Evolutionary conservation across 2,888 invertebrate genomes (phyloP).

Genomic region (Xiphydria camelus): DNA sequence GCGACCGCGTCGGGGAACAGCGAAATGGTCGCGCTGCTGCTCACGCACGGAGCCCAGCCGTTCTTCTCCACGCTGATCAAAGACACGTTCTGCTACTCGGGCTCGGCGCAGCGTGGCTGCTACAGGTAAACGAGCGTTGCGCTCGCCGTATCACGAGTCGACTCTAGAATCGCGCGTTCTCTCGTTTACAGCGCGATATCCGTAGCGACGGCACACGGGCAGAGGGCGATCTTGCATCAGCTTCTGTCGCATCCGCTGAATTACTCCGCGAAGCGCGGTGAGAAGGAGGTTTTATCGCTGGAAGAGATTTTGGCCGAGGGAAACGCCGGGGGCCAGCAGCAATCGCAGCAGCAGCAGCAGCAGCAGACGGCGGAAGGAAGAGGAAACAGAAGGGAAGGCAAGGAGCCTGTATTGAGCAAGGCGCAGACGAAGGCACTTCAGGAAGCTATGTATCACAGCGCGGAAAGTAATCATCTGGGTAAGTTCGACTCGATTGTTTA

Average conservation of each 20-base stretch:
- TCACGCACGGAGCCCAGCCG: slow-evolving; percentile 86
- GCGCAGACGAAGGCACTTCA: slow-evolving; percentile 82
- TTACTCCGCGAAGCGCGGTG: slow-evolving; percentile 61
- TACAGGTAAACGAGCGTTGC: slow-evolving; percentile 69
- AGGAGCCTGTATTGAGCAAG: slow-evolving; percentile 67
- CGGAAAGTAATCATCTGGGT: slow-evolving; percentile 88
- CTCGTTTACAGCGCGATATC: slow-evolving; percentile 72
- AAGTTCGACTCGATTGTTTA: too few species aligned
- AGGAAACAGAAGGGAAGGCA: slow-evolving; percentile 45
- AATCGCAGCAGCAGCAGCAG: slow-evolving; percentile 36
- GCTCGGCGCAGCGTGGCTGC: slow-evolving; percentile 83
- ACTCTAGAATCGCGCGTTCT: not conserved
- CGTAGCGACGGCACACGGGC: slow-evolving; percentile 87
- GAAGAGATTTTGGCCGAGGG: slow-evolving; percentile 92
- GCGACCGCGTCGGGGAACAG: slow-evolving; percentile 81
- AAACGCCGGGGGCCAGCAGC: slow-evolving; percentile 50
- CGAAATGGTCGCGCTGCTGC: slow-evolving; percentile 77
- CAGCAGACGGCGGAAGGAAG: slow-evolving; percentile 53
- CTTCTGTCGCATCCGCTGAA: slow-evolving; percentile 73
- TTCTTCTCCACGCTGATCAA: slow-evolving; percentile 83
- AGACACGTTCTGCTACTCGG: slow-evolving; percentile 83
- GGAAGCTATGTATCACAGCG: slow-evolving; percentile 93
- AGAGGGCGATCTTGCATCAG: slow-evolving; percentile 77
- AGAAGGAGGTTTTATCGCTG: slow-evolving; percentile 77
- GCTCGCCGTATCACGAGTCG: not conserved